These are phyloP conservation scores for Rhegmatorhina hoffmannsi DNA, from an alignment of 2,113 vertebrate genomes.

Conservation along the genomic window DNA sequence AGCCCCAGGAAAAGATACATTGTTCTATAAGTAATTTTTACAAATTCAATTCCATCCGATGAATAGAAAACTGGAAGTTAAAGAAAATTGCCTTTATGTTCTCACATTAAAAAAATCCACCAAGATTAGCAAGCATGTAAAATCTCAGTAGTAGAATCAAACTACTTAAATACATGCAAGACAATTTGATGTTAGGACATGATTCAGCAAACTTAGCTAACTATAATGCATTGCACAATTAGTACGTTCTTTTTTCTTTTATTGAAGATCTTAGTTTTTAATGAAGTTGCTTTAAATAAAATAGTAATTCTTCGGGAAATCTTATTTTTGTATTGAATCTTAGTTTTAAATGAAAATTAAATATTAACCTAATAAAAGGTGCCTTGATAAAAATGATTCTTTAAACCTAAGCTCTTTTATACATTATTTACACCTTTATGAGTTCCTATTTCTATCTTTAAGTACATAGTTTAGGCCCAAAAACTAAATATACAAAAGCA, in stretches of 20 bases:
- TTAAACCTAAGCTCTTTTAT: neutral
- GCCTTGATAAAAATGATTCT: neutral
- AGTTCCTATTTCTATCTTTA: neutral
- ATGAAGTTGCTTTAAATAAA: neutral
- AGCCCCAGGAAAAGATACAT: neutral
- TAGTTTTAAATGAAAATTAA: neutral
- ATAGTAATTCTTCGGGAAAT: neutral
- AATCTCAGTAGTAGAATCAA: neutral
- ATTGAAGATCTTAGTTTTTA: neutral
- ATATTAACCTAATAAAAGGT: neutral
- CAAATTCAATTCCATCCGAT: neutral
- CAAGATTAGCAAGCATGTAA: neutral
- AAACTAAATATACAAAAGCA: neutral
- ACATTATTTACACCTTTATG: neutral
- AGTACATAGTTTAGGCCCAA: neutral
- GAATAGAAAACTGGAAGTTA: neutral
- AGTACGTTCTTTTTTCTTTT: neutral
- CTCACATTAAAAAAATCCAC: neutral
- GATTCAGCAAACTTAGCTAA: neutral
- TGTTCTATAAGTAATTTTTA: neutral
- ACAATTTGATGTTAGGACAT: neutral
- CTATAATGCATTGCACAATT: neutral
- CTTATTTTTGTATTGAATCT: neutral
- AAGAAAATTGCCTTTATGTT: neutral
- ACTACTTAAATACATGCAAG: neutral